These are phyloP conservation scores for Malurus elegans DNA, from an alignment of 2,113 vertebrate species.

Conservation along the genomic window DNA sequence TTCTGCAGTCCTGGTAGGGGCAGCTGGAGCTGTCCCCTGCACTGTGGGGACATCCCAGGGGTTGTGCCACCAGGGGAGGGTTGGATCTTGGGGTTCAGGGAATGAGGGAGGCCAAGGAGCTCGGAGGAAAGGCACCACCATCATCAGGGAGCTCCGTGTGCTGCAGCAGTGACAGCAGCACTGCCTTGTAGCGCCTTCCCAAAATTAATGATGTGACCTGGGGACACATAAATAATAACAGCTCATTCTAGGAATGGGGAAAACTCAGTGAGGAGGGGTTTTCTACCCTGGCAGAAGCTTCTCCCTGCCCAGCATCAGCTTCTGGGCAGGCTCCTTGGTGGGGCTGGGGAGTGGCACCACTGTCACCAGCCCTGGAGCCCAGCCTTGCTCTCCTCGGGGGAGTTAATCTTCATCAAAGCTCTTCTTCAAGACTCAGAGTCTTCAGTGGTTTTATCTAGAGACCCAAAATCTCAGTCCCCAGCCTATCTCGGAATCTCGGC, in stretches of 20 bases:
- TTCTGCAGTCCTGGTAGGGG: rapidly evolving
- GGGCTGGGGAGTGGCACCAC: rapidly evolving
- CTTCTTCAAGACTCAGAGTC: background rate
- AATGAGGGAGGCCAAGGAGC: background rate
- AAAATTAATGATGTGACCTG: rapidly evolving
- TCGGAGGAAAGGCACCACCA: rapidly evolving
- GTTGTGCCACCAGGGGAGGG: background rate
- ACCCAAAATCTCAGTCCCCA: background rate
- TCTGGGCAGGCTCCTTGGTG: background rate
- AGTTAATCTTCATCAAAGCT: background rate
- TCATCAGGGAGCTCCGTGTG: rapidly evolving
- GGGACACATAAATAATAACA: background rate
- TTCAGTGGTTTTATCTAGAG: background rate
- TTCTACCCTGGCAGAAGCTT: background rate
- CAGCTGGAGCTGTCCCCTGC: background rate
- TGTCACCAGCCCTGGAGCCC: background rate
- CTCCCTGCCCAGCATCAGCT: rapidly evolving
- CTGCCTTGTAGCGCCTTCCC: background rate
- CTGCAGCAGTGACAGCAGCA: rapidly evolving
- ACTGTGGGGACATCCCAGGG: rapidly evolving
- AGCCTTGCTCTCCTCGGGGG: rapidly evolving
- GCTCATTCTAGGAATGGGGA: rapidly evolving
- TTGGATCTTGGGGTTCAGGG: background rate
- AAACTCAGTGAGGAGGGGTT: background rate
- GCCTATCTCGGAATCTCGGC: background rate